A percentile compares a stretch with the other conserved stretches of the same genome.
Conservation (phyloP, 2,113 vertebrate genomes). For the Carollia perspicillata region DNA sequence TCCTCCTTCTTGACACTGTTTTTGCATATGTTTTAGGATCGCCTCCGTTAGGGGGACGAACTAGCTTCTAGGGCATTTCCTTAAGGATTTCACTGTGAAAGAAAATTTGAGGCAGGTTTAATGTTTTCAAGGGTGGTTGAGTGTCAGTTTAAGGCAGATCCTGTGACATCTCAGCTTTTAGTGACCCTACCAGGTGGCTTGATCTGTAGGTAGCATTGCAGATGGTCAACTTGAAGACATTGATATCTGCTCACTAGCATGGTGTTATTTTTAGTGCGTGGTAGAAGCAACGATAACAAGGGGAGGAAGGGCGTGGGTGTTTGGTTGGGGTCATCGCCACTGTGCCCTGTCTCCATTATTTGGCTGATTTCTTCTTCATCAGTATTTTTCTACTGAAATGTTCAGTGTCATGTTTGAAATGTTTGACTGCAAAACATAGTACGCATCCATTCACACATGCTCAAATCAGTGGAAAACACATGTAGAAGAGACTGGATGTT, state of each 20-base stretch:
- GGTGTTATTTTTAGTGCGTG: neutral
- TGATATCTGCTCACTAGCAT: neutral
- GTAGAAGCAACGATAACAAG: neutral
- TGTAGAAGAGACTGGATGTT: neutral
- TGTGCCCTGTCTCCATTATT: neutral
- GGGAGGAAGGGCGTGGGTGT: neutral
- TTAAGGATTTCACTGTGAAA: neutral
- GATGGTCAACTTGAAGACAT: neutral
- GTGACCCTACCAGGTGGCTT: neutral
- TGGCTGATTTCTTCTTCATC: neutral
- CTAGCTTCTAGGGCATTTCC: conserved; percentile 36
- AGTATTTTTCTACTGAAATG: neutral
- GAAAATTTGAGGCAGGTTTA: conserved; percentile 40
- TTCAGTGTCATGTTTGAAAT: neutral
- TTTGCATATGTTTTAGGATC: conserved; percentile 4
- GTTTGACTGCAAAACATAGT: neutral
- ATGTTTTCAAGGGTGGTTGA: neutral
- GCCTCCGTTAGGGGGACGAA: neutral
- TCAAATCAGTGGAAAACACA: neutral
- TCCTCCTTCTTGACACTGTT: neutral
- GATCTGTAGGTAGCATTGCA: neutral
- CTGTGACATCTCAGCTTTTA: neutral
- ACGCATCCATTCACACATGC: neutral
- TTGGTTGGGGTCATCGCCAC: neutral
- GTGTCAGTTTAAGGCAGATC: conserved; percentile 18